Evolutionary conservation across 2,888 invertebrate genomes (phyloP).

Genomic region (Exephanes ischioxanthus): DNA sequence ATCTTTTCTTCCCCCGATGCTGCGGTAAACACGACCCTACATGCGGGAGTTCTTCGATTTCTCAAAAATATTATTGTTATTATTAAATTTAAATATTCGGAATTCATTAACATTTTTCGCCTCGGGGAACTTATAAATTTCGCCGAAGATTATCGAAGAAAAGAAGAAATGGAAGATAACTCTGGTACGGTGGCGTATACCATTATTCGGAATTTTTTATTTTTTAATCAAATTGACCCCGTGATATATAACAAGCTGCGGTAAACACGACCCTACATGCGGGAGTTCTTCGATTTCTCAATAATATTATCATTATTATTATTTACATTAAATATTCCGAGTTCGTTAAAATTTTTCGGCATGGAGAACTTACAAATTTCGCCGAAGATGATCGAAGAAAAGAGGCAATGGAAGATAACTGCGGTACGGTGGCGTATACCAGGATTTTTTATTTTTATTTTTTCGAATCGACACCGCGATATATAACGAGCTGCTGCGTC

Average conservation of each 20-base stretch:
- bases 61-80: not conserved
- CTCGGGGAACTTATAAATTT: not conserved
- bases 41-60: not conserved
- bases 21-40: constrained; percentile 37
- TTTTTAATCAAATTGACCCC: not conserved
- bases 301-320: not conserved
- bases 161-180: not conserved
- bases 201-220: not conserved
- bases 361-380: not conserved
- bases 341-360: not conserved
- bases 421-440: not conserved
- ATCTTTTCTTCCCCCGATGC: constrained; percentile 37
- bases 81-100: not conserved
- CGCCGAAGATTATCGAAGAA: not conserved
- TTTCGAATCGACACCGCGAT: constrained; percentile 1
- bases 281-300: not conserved
- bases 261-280: constrained; percentile 14
- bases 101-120: not conserved
- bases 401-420: not conserved
- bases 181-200: not conserved
- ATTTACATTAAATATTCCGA: not conserved
- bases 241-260: constrained; percentile 23
- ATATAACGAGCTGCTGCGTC: constrained; percentile 13
- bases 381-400: not conserved
- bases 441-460: too few relatives aligned